Base-by-base conservation (phyloP, 37 sponge, comb jelly and placozoan genomes). In the Oscarella lobularis region DNA sequence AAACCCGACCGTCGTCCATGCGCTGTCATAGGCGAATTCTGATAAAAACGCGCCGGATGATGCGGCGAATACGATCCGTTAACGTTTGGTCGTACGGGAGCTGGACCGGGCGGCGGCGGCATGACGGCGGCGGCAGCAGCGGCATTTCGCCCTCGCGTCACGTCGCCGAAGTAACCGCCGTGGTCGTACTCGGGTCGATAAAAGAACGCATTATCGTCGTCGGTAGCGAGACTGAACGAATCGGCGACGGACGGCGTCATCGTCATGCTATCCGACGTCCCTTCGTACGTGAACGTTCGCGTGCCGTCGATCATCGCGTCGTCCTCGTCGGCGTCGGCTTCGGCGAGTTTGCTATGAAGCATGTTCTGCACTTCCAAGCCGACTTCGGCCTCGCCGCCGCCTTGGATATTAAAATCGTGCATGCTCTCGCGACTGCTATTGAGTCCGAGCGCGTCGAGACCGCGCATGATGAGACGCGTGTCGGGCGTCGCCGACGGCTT, bases 351-450 rank as follows among this genome's bases (percentile, higher is more conserved):
- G 4, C 35, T 29, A 20, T 68, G 6, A 5, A 68, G 6, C 71
- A 68, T 30, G 6, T 4, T 68, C 35, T 20, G 29, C 6, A 68
- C 31, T 5, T 68, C 71, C 6, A 68, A 34, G 60, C 60, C 60
- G 9, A 9, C 60, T 27, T 48, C 60, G 31, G 71, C 71, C 33
- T 14, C 71, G 6, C 71, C 71, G 31, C 71, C 71, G 71, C 71
- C 71, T 35, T 29, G 71, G 33, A 48, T 48, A 20, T 48, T 48
- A 48, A 48, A 48, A 48, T 48, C 60, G 20, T 48, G 20, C 20
- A 20, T 48, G 20, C 60, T 48, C 20, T 48, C 60, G 14, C 20
- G 60, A 48, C 60, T 20, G 60, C 20, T 20, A 48, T 48, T 48
- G 14, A 48, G 60, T 27, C 60, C 60, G 9, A 48, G 20, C 20